A percentile compares a stretch with the other conserved stretches of the same genome.
Evolutionary conservation across 2,797 vertebrate genomes (phyloP).

Genomic region (Chrosomus eos): DNA sequence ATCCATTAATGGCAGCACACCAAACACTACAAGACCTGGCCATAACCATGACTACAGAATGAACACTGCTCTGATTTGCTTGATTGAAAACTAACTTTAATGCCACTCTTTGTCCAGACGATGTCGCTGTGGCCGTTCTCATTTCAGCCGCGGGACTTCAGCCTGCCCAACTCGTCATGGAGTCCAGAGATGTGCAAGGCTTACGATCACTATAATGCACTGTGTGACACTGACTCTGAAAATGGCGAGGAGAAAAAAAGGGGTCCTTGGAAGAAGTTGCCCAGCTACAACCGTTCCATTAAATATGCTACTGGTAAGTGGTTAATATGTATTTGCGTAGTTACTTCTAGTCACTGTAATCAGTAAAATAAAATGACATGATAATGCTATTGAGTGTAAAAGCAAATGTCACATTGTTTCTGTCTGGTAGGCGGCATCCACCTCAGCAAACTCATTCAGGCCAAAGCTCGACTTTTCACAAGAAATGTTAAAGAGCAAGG

Average conservation of each 20-base stretch:
- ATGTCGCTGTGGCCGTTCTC: slow-evolving; percentile 62
- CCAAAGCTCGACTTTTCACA: slow-evolving; percentile 77
- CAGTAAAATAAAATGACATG: not conserved
- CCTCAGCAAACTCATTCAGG: slow-evolving; percentile 75
- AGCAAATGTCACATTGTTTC: slow-evolving; percentile 3
- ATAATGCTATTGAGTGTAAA: not conserved
- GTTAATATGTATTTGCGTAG: not conserved
- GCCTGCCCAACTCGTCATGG: slow-evolving; percentile 85
- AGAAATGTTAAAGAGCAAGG: slow-evolving; percentile 75
- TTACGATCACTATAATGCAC: slow-evolving; percentile 76
- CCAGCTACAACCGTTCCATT: slow-evolving; percentile 80
- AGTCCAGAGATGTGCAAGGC: slow-evolving; percentile 76
- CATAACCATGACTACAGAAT: no score
- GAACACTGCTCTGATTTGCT: not conserved
- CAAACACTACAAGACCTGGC: no score
- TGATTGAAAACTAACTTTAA: not conserved
- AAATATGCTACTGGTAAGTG: slow-evolving; percentile 73
- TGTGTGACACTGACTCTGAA: slow-evolving; percentile 68
- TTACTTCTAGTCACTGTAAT: not conserved
- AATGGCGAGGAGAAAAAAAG: slow-evolving; percentile 61
- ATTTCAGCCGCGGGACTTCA: slow-evolving; percentile 73
- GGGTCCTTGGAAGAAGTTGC: slow-evolving; percentile 78
- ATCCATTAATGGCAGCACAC: no score
- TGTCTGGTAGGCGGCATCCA: slow-evolving; percentile 70
- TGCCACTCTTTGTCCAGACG: slow-evolving; percentile 53